phyloP scores from a whole-genome alignment of 2,888 invertebrate genomes.

The Alitta virens region DNA sequence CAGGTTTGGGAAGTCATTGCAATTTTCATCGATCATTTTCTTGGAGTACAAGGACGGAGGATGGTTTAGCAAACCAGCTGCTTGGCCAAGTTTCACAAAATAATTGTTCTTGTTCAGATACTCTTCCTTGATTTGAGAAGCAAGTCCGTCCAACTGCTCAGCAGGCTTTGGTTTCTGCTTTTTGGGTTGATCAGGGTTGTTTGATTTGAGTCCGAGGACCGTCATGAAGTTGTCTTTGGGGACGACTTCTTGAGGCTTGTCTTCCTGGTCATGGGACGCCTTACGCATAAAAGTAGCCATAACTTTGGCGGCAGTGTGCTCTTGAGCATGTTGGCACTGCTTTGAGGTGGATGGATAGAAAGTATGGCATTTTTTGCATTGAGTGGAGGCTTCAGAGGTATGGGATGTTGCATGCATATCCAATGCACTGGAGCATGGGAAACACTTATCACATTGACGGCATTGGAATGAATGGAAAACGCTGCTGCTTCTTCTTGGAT shows the following conservation, averaged over 20 bases:
- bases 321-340: slow-evolving; percentile 45
- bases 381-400: slow-evolving; percentile 38
- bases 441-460: slow-evolving; percentile 49
- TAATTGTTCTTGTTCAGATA: slow-evolving; percentile 27
- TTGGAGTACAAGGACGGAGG: no score
- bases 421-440: slow-evolving; percentile 53
- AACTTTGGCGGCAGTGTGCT: slow-evolving; percentile 34
- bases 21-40: no score
- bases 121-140: not conserved
- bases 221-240: slow-evolving; percentile 28
- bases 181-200: not conserved
- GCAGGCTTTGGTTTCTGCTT: not conserved
- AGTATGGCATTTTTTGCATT: slow-evolving; percentile 60
- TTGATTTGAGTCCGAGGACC: slow-evolving; percentile 21
- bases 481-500: slow-evolving; percentile 50
- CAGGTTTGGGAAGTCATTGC: no score
- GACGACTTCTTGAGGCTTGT: slow-evolving; percentile 35
- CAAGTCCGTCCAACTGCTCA: no score
- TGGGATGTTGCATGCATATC: slow-evolving; percentile 49
- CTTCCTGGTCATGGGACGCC: slow-evolving; percentile 22
- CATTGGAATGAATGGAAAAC: slow-evolving; percentile 52
- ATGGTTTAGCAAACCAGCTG: not conserved
- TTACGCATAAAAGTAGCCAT: slow-evolving; percentile 19
- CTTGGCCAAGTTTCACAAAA: slow-evolving; percentile 34
- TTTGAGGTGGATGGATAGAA: slow-evolving; percentile 63